Base-by-base conservation (phyloP, 2,113 vertebrate genomes). In the Gobius niger region DNA sequence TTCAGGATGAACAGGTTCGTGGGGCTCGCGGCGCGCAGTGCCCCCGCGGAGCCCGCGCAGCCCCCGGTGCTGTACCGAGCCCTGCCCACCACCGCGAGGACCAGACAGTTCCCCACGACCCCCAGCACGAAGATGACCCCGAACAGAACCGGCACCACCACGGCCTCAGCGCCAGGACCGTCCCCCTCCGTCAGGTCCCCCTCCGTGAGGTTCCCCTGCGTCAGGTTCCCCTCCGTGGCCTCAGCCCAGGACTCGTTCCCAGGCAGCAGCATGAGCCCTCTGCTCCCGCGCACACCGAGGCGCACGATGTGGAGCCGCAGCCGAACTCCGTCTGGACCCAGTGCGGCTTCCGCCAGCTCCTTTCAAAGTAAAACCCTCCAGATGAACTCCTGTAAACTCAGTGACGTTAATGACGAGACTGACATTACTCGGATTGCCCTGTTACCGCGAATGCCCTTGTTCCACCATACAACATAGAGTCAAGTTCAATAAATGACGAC, bases 1-100 rank as follows among this genome's bases (percentile, higher is more conserved):
- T 96, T 96, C 47, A 96, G 70, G 80, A 95, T 93, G 87, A 96
- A 95, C 77, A 92, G 90, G 83, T 94, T 95, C 62, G 94, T 95
- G 14, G 92, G 78, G 0, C 91, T 95, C 51, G 80, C 71, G 0
- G 90, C 61, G 9, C 85, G 88, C 34, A 6, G 47, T 0, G n/a
- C 8, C 18, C 63, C 63, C 5, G 54, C 70, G 2, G 49, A 15
- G 1, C 68, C 56, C 7, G 53, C 54, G 5, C 9, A 56, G 4
- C 44, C 15, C 4, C 63, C 52, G 8, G 59, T 52, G 7, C 70
- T 60, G 0, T 86, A 75, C 24, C 72, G 85, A 62, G 90, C 90
- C n/a, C 56, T 82, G 0, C 92, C 91, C 70, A 95, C 79, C 46
- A 96, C 94, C 54, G 93, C 73, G 53, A 96, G 67, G 63, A 96